A percentile compares a stretch with the other conserved stretches of the same genome.
These are phyloP conservation scores for Drosophila acutilabella DNA, from an alignment of 2,888 invertebrate species.

Conservation along the genomic window DNA sequence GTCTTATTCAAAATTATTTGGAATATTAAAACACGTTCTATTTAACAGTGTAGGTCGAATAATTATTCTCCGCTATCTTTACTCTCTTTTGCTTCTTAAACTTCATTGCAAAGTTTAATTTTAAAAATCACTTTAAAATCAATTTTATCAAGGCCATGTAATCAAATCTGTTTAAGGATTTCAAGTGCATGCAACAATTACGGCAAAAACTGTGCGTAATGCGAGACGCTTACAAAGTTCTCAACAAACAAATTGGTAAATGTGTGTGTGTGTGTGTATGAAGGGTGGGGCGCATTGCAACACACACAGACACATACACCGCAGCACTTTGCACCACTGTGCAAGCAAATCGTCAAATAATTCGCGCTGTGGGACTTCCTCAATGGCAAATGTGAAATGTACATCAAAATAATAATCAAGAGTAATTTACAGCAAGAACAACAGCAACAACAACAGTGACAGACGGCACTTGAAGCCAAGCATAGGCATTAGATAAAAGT, in stretches of 20 bases:
- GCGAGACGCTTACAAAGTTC: conserved; percentile 69
- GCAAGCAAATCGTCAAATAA: conserved; percentile 22
- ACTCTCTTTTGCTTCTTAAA: neutral
- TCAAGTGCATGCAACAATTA: conserved; percentile 65
- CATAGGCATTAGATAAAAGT: conserved; percentile 38
- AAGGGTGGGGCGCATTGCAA: neutral
- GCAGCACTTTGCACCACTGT: conserved; percentile 7
- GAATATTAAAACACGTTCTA: too few species aligned
- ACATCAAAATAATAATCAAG: conserved; percentile 79
- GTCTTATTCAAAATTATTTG: too few species aligned
- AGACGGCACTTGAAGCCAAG: conserved; percentile 52
- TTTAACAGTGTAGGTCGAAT: conserved; percentile 12
- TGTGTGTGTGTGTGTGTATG: neutral
- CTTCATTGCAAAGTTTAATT: neutral
- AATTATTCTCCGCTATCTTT: neutral
- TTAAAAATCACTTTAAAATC: conserved; percentile 29
- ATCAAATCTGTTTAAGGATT: conserved; percentile 61
- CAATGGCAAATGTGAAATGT: conserved; percentile 57
- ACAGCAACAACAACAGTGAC: conserved; percentile 24
- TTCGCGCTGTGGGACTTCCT: conserved; percentile 48
- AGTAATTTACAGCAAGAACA: conserved; percentile 67
- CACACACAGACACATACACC: neutral
- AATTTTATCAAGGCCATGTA: conserved; percentile 58
- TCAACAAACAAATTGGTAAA: neutral
- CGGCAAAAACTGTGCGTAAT: conserved; percentile 56